Base-by-base conservation (phyloP, 2,888 invertebrate genomes). In the Crioceris asparagi region DNA sequence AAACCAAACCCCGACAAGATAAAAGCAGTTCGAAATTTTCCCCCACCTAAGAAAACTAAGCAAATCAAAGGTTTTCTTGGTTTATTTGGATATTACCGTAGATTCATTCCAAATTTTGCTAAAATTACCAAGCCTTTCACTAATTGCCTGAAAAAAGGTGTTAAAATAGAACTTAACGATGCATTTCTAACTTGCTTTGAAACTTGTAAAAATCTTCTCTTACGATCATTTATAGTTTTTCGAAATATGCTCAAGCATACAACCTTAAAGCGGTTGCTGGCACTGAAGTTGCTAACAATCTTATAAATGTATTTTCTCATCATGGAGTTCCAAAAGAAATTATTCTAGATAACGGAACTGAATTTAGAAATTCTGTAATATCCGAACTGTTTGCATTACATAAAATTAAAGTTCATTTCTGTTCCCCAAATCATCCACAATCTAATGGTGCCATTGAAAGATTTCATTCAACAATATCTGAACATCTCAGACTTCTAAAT, bases 1-100 rank as follows among this genome's bases (percentile, higher is more conserved):
- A 35, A 35, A 38, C 32, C 35, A 3, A 41, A 35, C n/a, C 38
- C 31, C 2, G 19, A 32, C 16, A 41, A 41, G 36, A 40, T 44
- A 6, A n/a, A 40, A 32, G 27, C 29, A 3, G 27, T 35, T 2
- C n/a, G n/a, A n/a, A n/a, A n/a, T n/a, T n/a, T n/a, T n/a, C n/a
- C n/a, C n/a, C 45, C 4, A 16, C n/a, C n/a, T n/a, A n/a, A n/a
- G n/a, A n/a, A n/a, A n/a, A n/a, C 29, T 15, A 46, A 42, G 32
- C 34, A 49, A 36, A 40, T 50, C 7, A 48, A 47, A 44, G 31
- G 33, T 14, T 48, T 46, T 19, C 32, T 49, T 14, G 46, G 45
- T 17, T 36, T 40, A 17, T 29, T 42, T 11, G 48, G 46, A 11
- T 49, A 51, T 31, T 49, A 50, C 23, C 30, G 42, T 17, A 29